A percentile compares a stretch with the other conserved stretches of the same genome.
These are phyloP conservation scores for Nettapus auritus DNA, from an alignment of 2,113 vertebrate genomes.

Conservation along the genomic window DNA sequence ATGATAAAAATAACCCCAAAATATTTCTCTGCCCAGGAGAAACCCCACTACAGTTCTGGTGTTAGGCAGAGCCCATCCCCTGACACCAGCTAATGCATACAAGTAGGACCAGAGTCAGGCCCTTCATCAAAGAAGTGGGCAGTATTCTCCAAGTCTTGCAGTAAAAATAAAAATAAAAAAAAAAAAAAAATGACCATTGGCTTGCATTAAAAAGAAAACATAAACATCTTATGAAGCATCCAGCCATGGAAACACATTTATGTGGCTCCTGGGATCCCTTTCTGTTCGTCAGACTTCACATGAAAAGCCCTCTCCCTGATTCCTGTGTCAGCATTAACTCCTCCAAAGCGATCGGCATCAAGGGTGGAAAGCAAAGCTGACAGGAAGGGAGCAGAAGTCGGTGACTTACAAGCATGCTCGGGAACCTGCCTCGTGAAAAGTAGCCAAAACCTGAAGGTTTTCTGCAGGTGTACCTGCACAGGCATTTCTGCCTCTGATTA, in stretches of 20 bases:
- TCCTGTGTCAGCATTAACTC: background rate
- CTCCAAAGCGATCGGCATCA: constrained; percentile 36
- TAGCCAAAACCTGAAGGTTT: background rate
- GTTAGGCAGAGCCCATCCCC: background rate
- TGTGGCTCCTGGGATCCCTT: constrained; percentile 1
- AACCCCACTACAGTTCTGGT: background rate
- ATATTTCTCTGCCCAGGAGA: background rate
- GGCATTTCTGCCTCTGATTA: constrained; percentile 11
- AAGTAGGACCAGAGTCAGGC: background rate
- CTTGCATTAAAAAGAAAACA: background rate
- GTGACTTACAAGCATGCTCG: rapidly evolving
- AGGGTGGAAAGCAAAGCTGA: constrained; percentile 36
- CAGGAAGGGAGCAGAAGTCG: constrained; percentile 5
- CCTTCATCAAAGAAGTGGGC: background rate
- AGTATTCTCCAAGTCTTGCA: background rate
- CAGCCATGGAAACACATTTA: background rate
- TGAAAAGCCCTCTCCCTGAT: background rate
- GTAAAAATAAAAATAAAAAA: background rate
- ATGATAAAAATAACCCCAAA: background rate
- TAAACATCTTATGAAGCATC: background rate
- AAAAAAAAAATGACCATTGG: background rate
- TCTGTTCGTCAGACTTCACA: background rate
- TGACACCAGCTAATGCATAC: background rate
- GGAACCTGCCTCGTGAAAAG: background rate
- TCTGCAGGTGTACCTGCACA: background rate